Conservation (phyloP, 2,797 vertebrate species). For the Darevskia mixta region DNA sequence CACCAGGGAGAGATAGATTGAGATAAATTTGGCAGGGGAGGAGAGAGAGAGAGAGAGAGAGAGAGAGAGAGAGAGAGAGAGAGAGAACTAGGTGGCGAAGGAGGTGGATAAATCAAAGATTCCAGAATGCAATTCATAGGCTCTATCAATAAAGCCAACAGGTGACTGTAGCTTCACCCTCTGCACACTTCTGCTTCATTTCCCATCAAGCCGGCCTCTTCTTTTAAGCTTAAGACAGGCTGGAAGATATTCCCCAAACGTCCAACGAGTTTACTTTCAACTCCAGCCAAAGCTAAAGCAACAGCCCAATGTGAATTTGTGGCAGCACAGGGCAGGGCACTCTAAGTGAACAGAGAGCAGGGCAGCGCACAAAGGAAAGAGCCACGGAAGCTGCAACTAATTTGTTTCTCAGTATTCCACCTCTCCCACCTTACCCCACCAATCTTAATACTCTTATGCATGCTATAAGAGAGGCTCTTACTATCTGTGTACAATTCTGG, state of each 20-base stretch:
- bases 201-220: background rate
- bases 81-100: background rate
- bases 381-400: background rate
- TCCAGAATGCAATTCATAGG: rapidly evolving
- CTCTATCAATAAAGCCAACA: rapidly evolving
- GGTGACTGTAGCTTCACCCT: rapidly evolving
- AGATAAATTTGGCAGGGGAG: background rate
- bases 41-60: background rate
- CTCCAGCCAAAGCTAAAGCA: background rate
- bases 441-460: background rate
- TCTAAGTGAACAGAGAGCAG: background rate
- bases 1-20: background rate
- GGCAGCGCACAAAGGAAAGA: too few species aligned
- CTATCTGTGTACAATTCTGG: background rate
- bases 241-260: background rate
- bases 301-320: background rate
- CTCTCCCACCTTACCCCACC: background rate
- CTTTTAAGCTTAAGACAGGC: background rate
- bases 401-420: background rate
- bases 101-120: rapidly evolving
- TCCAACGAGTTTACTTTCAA: background rate
- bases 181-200: background rate
- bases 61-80: too few species aligned
- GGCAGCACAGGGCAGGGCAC: background rate
- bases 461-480: background rate